Evolutionary conservation across 1,140 invertebrate species (phyloP).

Genomic region (Coenobita brevimanus): DNA sequence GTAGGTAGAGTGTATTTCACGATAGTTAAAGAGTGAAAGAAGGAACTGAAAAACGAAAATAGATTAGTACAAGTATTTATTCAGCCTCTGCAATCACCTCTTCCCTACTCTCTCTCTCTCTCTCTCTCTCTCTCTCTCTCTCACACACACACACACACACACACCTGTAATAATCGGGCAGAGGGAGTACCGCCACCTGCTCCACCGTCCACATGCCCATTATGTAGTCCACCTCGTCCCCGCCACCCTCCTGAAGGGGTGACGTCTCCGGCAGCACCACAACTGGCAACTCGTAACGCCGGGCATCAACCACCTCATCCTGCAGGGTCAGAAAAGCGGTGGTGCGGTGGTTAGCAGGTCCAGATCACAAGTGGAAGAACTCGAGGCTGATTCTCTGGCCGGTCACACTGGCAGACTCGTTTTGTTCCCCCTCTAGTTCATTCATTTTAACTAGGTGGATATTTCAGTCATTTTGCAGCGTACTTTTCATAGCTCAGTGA

Average conservation of each 20-base stretch:
- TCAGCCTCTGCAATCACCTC: no score
- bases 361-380: no score
- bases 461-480: no score
- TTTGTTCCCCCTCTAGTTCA: no score
- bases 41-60: no score
- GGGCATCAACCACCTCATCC: slow-evolving; percentile 15
- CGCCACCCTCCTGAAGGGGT: not conserved
- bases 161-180: not conserved
- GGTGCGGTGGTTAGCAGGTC: not conserved
- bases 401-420: no score
- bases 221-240: not conserved
- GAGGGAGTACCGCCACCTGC: slow-evolving; percentile 24
- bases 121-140: not conserved
- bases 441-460: no score
- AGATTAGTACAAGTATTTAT: no score
- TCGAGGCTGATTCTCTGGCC: no score
- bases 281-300: slow-evolving; percentile 38
- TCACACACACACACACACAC: not conserved
- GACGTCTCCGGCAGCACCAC: slow-evolving; percentile 5
- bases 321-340: not conserved
- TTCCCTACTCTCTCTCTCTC: slow-evolving; percentile 8
- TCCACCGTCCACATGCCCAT: slow-evolving; percentile 39
- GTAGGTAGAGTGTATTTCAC: no score
- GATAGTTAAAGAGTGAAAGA: no score
- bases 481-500: no score